Percentiles rank a stretch among this genome's conserved stretches.
phyloP scores from a whole-genome alignment of 2,888 invertebrate genomes.

The Hydropsyche betteni region DNA sequence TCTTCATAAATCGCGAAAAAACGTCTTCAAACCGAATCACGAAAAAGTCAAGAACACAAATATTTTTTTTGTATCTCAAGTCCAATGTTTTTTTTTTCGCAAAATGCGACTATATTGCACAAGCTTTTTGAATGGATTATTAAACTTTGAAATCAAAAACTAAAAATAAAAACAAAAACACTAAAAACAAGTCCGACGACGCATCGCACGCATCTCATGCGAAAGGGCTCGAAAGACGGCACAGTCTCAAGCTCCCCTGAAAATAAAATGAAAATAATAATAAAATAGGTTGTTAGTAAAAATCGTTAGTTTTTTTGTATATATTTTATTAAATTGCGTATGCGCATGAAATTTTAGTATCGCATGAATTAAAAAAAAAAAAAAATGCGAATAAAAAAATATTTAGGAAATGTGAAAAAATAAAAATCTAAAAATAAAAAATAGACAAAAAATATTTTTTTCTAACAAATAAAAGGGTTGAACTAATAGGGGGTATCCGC shows the following conservation, averaged over 20 bases:
- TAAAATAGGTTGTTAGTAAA: too few species aligned
- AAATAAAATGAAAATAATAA: neutral
- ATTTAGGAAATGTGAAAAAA: too few species aligned
- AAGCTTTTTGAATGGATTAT: neutral
- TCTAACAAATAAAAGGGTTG: neutral
- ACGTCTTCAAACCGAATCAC: neutral
- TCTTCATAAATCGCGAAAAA: constrained; percentile 6
- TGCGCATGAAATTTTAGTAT: too few species aligned
- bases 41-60: neutral
- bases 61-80: neutral
- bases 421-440: too few species aligned
- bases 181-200: constrained; percentile 2
- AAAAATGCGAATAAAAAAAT: too few species aligned
- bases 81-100: neutral
- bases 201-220: constrained; percentile 2
- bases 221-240: neutral
- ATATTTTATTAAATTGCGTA: too few species aligned
- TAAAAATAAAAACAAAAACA: neutral
- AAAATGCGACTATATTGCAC: neutral
- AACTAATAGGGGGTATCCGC: neutral
- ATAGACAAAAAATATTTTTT: too few species aligned
- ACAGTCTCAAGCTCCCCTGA: too few species aligned
- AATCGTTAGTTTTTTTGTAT: too few species aligned
- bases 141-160: neutral
- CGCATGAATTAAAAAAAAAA: too few species aligned